Conservation (phyloP, 2,113 vertebrate species). For the Girardinichthys multiradiatus region DNA sequence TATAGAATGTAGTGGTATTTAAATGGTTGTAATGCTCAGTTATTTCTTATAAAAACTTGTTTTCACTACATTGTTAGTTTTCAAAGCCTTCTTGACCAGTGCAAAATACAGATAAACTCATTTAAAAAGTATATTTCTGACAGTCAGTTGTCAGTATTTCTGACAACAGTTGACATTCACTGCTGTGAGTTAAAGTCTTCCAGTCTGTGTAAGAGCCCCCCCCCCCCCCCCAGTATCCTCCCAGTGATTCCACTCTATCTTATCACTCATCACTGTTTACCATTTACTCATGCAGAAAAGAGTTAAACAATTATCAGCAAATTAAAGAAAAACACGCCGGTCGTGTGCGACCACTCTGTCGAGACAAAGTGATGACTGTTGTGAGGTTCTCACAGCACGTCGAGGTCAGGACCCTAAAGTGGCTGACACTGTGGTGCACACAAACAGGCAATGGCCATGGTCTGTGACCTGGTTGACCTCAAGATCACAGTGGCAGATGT, state of each 20-base stretch:
- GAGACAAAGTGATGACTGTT: slow-evolving; percentile 60
- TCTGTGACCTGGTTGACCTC: slow-evolving; percentile 59
- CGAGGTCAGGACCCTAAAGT: slow-evolving; percentile 48
- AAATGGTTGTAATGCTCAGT: background rate
- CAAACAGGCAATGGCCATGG: slow-evolving; percentile 32
- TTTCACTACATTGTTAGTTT: background rate
- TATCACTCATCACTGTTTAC: slow-evolving; percentile 19
- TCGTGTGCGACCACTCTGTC: slow-evolving; percentile 45
- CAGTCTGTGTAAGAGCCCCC: background rate
- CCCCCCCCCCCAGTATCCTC: background rate
- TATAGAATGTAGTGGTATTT: background rate
- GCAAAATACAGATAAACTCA: background rate
- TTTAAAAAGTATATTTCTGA: no score
- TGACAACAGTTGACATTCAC: background rate
- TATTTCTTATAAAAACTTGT: background rate
- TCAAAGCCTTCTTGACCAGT: background rate
- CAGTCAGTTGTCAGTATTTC: no score
- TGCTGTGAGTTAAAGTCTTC: background rate
- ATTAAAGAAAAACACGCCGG: slow-evolving; percentile 44
- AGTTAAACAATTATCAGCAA: slow-evolving; percentile 31
- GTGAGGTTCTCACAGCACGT: slow-evolving; percentile 47
- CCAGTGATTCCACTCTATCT: background rate
- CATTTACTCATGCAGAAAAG: slow-evolving; percentile 6
- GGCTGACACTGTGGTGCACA: slow-evolving; percentile 50
- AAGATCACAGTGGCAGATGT: slow-evolving; percentile 57